Conservation (phyloP, 1,140 invertebrate species). For the Nebria ingens region DNA sequence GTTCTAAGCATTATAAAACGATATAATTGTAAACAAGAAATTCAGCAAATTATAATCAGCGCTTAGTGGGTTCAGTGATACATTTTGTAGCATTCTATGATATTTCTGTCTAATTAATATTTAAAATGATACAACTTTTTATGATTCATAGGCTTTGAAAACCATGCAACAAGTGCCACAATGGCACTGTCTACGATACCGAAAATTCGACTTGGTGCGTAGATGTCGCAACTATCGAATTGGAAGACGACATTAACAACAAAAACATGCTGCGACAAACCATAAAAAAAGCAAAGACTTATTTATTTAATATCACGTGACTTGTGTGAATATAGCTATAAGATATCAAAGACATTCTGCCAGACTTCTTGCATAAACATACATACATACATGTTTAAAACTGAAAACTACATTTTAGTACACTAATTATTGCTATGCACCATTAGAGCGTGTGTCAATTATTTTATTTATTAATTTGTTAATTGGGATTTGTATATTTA, state of each 20-base stretch:
- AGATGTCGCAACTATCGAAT: slow-evolving; percentile 53
- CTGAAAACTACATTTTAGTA: no score
- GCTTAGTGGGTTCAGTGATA: no score
- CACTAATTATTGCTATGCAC: neutral
- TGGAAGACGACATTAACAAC: slow-evolving; percentile 21
- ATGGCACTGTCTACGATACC: slow-evolving; percentile 67
- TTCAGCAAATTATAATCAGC: no score
- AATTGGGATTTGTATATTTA: neutral
- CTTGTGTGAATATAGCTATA: neutral
- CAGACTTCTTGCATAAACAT: no score
- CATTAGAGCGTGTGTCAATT: neutral
- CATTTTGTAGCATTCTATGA: no score
- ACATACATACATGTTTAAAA: no score
- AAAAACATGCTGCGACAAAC: slow-evolving; percentile 3
- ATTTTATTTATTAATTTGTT: neutral
- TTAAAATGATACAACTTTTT: no score
- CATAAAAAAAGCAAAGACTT: neutral
- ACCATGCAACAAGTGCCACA: slow-evolving; percentile 61
- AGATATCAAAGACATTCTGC: neutral
- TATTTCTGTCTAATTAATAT: no score
- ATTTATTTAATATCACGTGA: no score
- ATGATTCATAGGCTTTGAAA: slow-evolving; percentile 41
- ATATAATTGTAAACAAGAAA: no score
- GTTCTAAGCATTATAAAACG: no score
- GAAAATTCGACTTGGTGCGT: slow-evolving; percentile 61